Base-by-base conservation (phyloP, 2,888 invertebrate species). In the Adelognathus sp. region DNA sequence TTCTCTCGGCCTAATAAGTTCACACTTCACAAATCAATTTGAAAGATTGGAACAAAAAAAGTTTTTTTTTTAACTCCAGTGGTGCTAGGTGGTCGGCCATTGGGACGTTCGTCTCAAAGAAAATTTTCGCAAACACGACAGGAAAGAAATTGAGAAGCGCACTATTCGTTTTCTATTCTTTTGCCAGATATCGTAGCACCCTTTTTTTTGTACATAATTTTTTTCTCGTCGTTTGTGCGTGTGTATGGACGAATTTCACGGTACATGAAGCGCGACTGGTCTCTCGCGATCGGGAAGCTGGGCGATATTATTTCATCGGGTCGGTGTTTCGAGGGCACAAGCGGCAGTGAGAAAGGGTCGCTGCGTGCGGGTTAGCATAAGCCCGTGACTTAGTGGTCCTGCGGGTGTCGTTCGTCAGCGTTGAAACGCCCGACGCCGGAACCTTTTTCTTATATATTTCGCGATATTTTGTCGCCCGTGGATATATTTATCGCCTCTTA, bases 331-430 rank as follows among this genome's bases (percentile, higher is more conserved):
- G 16, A 41, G 44, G 61, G 24, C 61, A n/a, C n/a, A 41, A 58
- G 44, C 27, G 44, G 39, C 27, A 27, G 27, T 31, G 85, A 80
- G 83, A 80, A 84, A 78, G 84, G 79, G 82, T 81, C 71, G n/a
- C 58, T 79, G 58, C 71, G 81, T 78, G 81, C 81, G 84, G 88
- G 89, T 90, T 90, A 89, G 90, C 88, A 90, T 90, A 89, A 87
- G 84, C 75, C 83, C 81, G 84, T 91, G 90, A 91, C 91, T 91
- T 91, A 91, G 89, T 90, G 85, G 85, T 89, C 91, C 91, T 90
- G 83, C 72, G 91, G 91, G 91, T 89, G 89, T 84, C 90, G 88
- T 91, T 83, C 87, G 86, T 91, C 89, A 90, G 81, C 71, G 46
- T 60, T 67, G n/a, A n/a, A n/a, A 60, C 58, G 18, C 74, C 79